Conservation (phyloP, 2,888 invertebrate genomes). For the Epirrhoe alternata region DNA sequence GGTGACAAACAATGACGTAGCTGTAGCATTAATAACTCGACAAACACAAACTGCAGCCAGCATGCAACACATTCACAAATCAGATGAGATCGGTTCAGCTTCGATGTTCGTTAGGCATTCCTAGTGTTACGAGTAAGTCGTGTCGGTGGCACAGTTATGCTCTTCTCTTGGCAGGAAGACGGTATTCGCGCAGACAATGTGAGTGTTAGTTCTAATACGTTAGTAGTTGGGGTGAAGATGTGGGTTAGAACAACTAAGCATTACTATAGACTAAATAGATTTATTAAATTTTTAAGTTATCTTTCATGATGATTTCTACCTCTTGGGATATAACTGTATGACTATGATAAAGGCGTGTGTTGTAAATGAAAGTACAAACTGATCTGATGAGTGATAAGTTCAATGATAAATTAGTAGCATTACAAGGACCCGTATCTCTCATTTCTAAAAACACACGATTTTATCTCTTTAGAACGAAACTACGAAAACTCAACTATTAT, state of each 20-base stretch:
- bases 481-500: slow-evolving; percentile 41
- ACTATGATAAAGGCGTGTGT: slow-evolving; percentile 29
- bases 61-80: slow-evolving; percentile 82
- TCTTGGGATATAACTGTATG: slow-evolving; percentile 17
- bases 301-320: slow-evolving; percentile 29
- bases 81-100: slow-evolving; percentile 68
- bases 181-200: slow-evolving; percentile 74
- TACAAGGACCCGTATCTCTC: slow-evolving; percentile 9
- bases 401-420: slow-evolving; percentile 1
- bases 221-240: slow-evolving; percentile 52
- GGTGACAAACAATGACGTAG: slow-evolving; percentile 50
- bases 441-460: slow-evolving; percentile 28
- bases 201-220: slow-evolving; percentile 50
- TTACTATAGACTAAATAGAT: slow-evolving; percentile 39
- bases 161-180: slow-evolving; percentile 80
- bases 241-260: slow-evolving; percentile 56
- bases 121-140: slow-evolving; percentile 59
- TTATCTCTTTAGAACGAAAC: slow-evolving; percentile 31
- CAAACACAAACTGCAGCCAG: slow-evolving; percentile 76
- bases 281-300: slow-evolving; percentile 8
- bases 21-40: slow-evolving; percentile 50
- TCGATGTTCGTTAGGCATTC: slow-evolving; percentile 80
- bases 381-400: not conserved
- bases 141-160: slow-evolving; percentile 68
- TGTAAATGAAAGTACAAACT: slow-evolving; percentile 8